phyloP scores from a whole-genome alignment of 2,888 invertebrate species.

The Encarsia formosa region DNA sequence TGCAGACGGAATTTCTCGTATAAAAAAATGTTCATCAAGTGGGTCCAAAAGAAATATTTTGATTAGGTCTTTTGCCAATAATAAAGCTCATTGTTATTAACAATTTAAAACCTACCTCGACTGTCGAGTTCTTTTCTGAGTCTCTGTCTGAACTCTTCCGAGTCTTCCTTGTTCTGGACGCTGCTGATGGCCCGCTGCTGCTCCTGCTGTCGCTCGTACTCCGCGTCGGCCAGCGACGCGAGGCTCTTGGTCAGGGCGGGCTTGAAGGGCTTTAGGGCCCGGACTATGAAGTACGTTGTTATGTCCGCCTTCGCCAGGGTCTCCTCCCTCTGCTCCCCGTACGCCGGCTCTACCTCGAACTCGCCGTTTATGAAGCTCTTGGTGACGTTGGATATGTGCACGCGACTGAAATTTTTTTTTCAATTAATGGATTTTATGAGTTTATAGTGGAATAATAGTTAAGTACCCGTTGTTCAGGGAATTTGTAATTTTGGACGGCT shows the following conservation, averaged over 20 bases:
- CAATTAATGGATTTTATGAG: too few species aligned
- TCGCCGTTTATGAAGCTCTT: constrained; percentile 80
- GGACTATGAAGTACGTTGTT: constrained; percentile 87
- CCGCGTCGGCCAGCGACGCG: constrained; percentile 42
- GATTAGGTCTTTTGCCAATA: too few species aligned
- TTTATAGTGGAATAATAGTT: too few species aligned
- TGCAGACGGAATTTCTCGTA: too few species aligned
- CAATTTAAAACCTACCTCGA: constrained; percentile 74
- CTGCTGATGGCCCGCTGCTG: constrained; percentile 3
- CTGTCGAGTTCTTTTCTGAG: constrained; percentile 80
- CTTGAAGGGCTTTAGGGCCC: constrained; percentile 70
- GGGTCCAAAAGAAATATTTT: too few species aligned
- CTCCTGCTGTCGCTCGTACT: constrained; percentile 22
- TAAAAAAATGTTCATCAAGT: too few species aligned
- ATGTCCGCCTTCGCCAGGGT: constrained; percentile 81
- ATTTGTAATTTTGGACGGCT: too few species aligned
- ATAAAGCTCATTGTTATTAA: too few species aligned
- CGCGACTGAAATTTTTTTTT: constrained; percentile 56
- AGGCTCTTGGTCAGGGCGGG: constrained; percentile 44
- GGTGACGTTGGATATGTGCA: constrained; percentile 91
- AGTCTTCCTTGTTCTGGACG: constrained; percentile 53
- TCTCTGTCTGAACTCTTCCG: constrained; percentile 76
- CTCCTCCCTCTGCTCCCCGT: constrained; percentile 89
- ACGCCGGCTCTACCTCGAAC: constrained; percentile 89
- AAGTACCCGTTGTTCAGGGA: too few species aligned